Conservation (phyloP, 1,140 invertebrate genomes). For the Drosophila kurseongensis region DNA sequence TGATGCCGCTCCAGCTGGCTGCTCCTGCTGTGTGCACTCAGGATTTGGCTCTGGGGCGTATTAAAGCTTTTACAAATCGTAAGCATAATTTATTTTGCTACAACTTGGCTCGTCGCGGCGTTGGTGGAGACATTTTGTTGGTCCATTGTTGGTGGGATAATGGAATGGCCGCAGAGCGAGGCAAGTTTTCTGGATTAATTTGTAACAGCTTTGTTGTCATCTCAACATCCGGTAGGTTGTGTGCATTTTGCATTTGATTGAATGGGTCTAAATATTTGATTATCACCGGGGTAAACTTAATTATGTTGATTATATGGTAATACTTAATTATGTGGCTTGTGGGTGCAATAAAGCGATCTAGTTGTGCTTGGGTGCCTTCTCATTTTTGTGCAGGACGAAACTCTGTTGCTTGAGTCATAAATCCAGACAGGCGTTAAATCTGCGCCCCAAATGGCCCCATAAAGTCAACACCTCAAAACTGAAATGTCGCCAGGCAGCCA, state of each 20-base stretch:
- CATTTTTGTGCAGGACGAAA: not conserved
- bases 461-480: constrained; percentile 65
- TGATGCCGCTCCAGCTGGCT: constrained; percentile 39
- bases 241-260: constrained; percentile 47
- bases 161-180: constrained; percentile 24
- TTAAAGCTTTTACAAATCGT: constrained; percentile 80
- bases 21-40: constrained; percentile 65
- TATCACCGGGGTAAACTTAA: constrained; percentile 31
- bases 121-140: constrained; percentile 36
- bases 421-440: constrained; percentile 56
- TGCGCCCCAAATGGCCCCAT: constrained; percentile 56
- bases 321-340: constrained; percentile 32
- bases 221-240: not conserved
- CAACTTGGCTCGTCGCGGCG: constrained; percentile 46
- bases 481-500: constrained; percentile 33
- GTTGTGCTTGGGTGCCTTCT: not conserved
- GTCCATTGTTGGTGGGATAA: constrained; percentile 24
- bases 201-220: constrained; percentile 48
- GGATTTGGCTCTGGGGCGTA: constrained; percentile 78
- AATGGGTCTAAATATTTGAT: constrained; percentile 36
- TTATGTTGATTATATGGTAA: constrained; percentile 19
- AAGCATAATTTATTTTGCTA: constrained; percentile 81
- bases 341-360: constrained; percentile 10
- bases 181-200: constrained; percentile 54
- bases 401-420: constrained; percentile 55